These are phyloP conservation scores for Bombus balteatus DNA, from an alignment of 1,140 invertebrate genomes.

Conservation along the genomic window DNA sequence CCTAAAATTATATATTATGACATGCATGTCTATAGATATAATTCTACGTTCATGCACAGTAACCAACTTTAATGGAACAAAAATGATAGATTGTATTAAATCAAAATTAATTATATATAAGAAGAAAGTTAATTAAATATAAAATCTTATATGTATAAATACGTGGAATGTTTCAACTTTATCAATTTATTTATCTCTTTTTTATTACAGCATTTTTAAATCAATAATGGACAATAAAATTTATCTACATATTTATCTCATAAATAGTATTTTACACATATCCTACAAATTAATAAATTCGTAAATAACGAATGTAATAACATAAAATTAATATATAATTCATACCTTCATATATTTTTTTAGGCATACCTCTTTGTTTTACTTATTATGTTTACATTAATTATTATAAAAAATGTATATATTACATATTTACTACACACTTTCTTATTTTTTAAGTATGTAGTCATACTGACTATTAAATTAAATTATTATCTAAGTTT, in stretches of 20 bases:
- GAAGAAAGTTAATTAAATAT: neutral
- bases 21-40: neutral
- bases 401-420: conserved; percentile 32
- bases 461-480: neutral
- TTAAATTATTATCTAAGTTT: conserved; percentile 6
- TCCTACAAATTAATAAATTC: conserved; percentile 32
- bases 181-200: conserved; percentile 26
- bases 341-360: neutral
- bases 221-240: conserved; percentile 16
- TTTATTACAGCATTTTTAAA: conserved; percentile 29
- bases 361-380: conserved; percentile 10
- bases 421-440: neutral
- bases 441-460: neutral
- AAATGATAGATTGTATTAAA: neutral
- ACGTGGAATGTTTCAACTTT: neutral
- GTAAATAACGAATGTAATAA: conserved; percentile 31
- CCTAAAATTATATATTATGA: neutral
- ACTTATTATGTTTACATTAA: conserved; percentile 27
- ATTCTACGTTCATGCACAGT: neutral
- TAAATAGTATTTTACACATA: conserved; percentile 22
- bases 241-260: conserved; percentile 9
- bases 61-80: neutral
- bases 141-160: conserved; percentile 4
- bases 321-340: conserved; percentile 22
- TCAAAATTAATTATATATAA: neutral